A percentile compares a stretch with the other conserved stretches of the same genome.
phyloP scores from a whole-genome alignment of 2,797 vertebrate genomes.

The Naso thynnoides region DNA sequence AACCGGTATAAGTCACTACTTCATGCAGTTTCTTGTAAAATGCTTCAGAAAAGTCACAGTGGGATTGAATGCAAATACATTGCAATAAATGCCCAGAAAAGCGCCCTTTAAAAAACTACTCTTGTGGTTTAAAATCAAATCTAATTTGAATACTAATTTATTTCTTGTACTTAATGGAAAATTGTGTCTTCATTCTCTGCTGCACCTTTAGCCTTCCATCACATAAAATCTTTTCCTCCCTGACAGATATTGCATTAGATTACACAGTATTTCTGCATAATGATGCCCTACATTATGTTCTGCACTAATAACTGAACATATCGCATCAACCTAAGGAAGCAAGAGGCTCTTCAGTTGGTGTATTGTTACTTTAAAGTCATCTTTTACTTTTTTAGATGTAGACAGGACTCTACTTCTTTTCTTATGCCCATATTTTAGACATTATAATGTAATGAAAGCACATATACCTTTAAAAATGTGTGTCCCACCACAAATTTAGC shows the following conservation, averaged over 20 bases:
- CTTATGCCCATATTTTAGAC: constrained; percentile 3
- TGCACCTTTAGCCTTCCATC: constrained; percentile 12
- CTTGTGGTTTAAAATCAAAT: constrained; percentile 33
- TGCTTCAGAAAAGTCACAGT: constrained; percentile 10
- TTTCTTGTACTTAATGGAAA: constrained; percentile 10
- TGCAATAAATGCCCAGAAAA: constrained; percentile 27
- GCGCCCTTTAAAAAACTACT: constrained; percentile 15
- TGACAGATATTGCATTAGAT: not conserved
- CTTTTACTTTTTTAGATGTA: not conserved
- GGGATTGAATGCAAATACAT: constrained; percentile 21
- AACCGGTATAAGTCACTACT: constrained; percentile 6
- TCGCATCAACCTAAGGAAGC: not conserved
- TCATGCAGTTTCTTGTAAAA: constrained; percentile 17
- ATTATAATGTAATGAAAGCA: constrained; percentile 37
- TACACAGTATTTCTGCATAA: not conserved
- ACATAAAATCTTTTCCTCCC: constrained; percentile 1
- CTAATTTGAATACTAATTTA: constrained; percentile 31
- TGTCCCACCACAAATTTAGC: constrained; percentile 58
- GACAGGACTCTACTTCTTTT: not conserved
- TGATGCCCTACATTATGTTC: not conserved
- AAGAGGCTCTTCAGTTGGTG: not conserved
- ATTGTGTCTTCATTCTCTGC: not conserved
- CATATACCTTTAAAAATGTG: constrained; percentile 37
- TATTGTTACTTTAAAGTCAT: constrained; percentile 6
- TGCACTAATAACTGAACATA: not conserved